phyloP scores from a whole-genome alignment of 2,888 invertebrate genomes.

The Macrostomum cliftonense region DNA sequence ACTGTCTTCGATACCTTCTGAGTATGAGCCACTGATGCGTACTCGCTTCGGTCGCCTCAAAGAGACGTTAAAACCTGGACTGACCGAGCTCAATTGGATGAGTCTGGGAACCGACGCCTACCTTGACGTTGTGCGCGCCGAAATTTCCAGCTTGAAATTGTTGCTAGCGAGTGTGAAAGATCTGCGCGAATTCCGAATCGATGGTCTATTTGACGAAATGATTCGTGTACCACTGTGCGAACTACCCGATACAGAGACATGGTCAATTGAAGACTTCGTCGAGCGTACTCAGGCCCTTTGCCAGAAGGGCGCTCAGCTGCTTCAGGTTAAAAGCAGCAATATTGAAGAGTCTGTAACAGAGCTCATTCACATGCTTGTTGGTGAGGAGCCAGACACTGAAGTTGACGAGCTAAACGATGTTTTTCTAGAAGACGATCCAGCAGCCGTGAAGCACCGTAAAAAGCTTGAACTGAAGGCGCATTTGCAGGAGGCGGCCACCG shows the following conservation, averaged over 20 bases:
- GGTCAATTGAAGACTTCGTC: conserved; percentile 67
- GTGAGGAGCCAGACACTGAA: conserved; percentile 26
- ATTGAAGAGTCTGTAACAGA: conserved; percentile 57
- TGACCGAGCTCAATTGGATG: conserved; percentile 66
- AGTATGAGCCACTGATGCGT: conserved; percentile 69
- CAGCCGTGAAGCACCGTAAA: neutral
- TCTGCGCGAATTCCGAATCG: conserved; percentile 47
- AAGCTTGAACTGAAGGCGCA: neutral
- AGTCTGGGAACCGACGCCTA: conserved; percentile 61
- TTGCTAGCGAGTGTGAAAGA: conserved; percentile 42
- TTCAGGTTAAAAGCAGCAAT: conserved; percentile 33
- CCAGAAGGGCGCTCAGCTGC: conserved; percentile 25
- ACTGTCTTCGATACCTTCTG: conserved; percentile 43
- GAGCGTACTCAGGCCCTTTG: conserved; percentile 56
- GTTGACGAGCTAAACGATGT: conserved; percentile 18
- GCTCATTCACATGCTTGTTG: conserved; percentile 37
- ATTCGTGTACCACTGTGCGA: conserved; percentile 61
- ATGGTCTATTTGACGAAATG: conserved; percentile 69
- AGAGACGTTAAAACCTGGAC: conserved; percentile 48
- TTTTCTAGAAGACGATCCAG: conserved; percentile 5
- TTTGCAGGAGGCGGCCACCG: conserved; percentile 56
- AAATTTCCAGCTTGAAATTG: conserved; percentile 60
- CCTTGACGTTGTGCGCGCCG: conserved; percentile 53
- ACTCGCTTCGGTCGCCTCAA: conserved; percentile 61
- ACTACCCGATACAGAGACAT: conserved; percentile 61